Evolutionary conservation across 2,888 invertebrate genomes (phyloP).

Genomic region (Rutpela maculata): DNA sequence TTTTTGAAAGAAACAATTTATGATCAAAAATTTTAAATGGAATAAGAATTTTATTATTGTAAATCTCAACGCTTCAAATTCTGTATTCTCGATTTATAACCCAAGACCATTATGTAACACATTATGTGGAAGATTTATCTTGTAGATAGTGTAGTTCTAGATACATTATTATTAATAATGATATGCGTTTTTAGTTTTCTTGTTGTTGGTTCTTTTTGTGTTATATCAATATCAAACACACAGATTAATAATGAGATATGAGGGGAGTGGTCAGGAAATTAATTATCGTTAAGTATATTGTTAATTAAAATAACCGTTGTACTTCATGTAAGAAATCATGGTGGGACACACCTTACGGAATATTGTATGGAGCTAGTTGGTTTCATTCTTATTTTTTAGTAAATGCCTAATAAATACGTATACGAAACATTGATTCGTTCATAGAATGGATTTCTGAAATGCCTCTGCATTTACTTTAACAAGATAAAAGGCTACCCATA

Average conservation of each 20-base stretch:
- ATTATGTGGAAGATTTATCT: neutral
- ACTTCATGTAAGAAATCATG: neutral
- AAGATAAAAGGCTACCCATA: no score
- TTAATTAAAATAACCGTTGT: constrained; percentile 22
- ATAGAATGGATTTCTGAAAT: no score
- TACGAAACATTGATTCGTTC: neutral
- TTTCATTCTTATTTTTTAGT: neutral
- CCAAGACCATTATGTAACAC: neutral
- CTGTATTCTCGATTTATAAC: neutral
- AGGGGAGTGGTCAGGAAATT: constrained; percentile 25
- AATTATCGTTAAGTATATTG: constrained; percentile 24
- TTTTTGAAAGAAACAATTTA: neutral
- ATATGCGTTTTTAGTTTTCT: constrained; percentile 15
- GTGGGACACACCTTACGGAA: neutral
- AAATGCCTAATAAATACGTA: neutral
- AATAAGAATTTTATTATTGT: neutral
- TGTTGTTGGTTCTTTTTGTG: neutral
- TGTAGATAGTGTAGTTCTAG: constrained; percentile 3
- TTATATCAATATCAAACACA: neutral
- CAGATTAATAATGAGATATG: constrained; percentile 17
- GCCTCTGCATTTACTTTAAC: no score
- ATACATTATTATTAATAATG: constrained; percentile 30
- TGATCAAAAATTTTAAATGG: constrained; percentile 14
- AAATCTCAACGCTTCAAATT: neutral
- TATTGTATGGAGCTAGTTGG: neutral